A percentile compares a stretch with the other conserved stretches of the same genome.
Evolutionary conservation across 2,888 invertebrate genomes (phyloP).

Genomic region (Drosophila anomelani): DNA sequence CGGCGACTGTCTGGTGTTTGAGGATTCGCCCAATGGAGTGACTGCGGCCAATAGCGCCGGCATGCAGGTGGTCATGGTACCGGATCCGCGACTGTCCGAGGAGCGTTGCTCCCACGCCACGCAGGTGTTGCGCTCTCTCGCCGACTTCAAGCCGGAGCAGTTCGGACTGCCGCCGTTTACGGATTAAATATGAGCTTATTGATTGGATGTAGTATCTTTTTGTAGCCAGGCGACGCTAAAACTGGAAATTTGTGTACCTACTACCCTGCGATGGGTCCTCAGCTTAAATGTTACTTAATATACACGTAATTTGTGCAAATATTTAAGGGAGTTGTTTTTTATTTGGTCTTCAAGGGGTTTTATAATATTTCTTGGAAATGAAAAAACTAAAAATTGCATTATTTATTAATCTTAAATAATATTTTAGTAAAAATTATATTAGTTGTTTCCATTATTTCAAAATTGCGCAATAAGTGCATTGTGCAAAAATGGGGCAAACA

Average conservation of each 20-base stretch:
- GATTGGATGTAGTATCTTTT: constrained; percentile 14
- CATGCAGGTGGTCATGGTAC: constrained; percentile 95
- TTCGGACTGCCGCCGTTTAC: constrained; percentile 92
- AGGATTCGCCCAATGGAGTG: constrained; percentile 96
- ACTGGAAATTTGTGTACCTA: constrained; percentile 16
- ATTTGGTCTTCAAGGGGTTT: not conserved
- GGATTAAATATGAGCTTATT: constrained; percentile 50
- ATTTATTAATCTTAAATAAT: not conserved
- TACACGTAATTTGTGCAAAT: constrained; percentile 1
- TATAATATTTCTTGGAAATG: not conserved
- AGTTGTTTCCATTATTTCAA: not conserved
- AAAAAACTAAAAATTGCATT: not conserved
- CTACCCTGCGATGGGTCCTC: not conserved
- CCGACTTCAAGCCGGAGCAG: constrained; percentile 91
- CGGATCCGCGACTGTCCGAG: constrained; percentile 86
- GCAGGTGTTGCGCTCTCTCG: constrained; percentile 89
- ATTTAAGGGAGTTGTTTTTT: not conserved
- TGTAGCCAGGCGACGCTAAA: constrained; percentile 28
- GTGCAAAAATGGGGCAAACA: not conserved
- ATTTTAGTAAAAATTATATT: not conserved
- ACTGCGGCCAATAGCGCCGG: constrained; percentile 91
- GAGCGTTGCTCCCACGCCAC: constrained; percentile 87
- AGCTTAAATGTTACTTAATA: constrained; percentile 16
- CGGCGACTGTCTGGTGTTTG: constrained; percentile 91
- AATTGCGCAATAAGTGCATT: not conserved